Evolutionary conservation across 2,797 vertebrate species (phyloP).

Genomic region (Triplophysa yarkandensis): DNA sequence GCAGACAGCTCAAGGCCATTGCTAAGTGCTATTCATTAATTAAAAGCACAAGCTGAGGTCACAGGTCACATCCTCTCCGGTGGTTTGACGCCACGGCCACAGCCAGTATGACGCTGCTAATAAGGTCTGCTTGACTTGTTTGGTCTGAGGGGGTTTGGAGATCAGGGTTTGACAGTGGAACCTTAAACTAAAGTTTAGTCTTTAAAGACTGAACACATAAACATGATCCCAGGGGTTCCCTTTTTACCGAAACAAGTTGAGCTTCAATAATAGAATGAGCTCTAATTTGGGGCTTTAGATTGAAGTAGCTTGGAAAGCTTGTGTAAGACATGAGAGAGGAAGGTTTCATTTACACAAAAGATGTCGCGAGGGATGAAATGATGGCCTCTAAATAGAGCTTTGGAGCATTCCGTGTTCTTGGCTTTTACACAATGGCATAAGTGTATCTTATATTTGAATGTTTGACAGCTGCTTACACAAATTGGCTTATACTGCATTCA

Average conservation of each 20-base stretch:
- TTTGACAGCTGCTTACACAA: too few species aligned
- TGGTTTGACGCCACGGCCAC: conserved; percentile 52
- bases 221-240: conserved; percentile 20
- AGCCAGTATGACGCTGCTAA: conserved; percentile 58
- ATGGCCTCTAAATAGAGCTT: not conserved
- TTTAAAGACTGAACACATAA: conserved; percentile 44
- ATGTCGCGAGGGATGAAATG: not conserved
- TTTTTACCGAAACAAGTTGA: conserved; percentile 37
- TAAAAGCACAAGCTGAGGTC: conserved; percentile 54
- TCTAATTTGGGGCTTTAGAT: conserved; percentile 19
- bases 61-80: conserved; percentile 54
- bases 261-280: conserved; percentile 32
- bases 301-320: conserved; percentile 22
- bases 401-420: not conserved
- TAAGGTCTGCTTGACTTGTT: conserved; percentile 45
- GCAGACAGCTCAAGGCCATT: conserved; percentile 50
- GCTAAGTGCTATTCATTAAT: conserved; percentile 55
- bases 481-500: too few species aligned
- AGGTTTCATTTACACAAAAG: not conserved
- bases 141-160: conserved; percentile 44
- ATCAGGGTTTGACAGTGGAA: conserved; percentile 24
- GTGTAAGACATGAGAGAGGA: conserved; percentile 28
- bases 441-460: too few species aligned
- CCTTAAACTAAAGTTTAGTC: conserved; percentile 25
- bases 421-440: not conserved